A percentile compares a stretch with the other conserved stretches of the same genome.
phyloP scores from a whole-genome alignment of 2,113 vertebrate genomes.

The Upupa epops region DNA sequence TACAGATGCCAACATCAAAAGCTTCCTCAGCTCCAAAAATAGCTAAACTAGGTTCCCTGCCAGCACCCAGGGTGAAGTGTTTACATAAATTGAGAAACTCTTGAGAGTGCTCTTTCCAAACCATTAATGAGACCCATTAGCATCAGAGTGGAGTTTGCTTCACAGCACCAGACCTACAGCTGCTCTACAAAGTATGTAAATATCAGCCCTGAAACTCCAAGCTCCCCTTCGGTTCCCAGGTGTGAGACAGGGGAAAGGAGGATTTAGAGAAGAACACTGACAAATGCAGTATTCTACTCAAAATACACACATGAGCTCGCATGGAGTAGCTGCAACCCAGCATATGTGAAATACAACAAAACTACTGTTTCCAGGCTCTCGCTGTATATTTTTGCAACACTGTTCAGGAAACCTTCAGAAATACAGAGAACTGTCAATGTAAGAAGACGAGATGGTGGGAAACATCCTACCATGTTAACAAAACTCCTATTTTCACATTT shows the following conservation, averaged over 20 bases:
- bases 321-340: accelerated
- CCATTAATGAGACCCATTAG: not conserved
- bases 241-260: not conserved
- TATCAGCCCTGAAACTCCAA: not conserved
- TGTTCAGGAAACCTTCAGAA: not conserved
- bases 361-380: not conserved
- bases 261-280: not conserved
- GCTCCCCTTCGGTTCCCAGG: not conserved
- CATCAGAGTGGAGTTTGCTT: not conserved
- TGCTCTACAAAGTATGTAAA: not conserved
- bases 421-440: not conserved
- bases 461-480: not conserved
- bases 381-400: not conserved
- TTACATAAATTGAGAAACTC: not conserved
- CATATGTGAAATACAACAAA: not conserved
- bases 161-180: not conserved
- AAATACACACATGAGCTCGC: not conserved
- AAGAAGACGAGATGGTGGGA: not conserved
- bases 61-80: not conserved
- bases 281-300: not conserved
- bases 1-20: not conserved
- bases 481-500: not conserved
- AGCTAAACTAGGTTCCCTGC: not conserved
- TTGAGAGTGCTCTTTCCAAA: not conserved
- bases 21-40: not conserved